Evolutionary conservation across 2,888 invertebrate genomes (phyloP).

Genomic region (Euplexia lucipara): DNA sequence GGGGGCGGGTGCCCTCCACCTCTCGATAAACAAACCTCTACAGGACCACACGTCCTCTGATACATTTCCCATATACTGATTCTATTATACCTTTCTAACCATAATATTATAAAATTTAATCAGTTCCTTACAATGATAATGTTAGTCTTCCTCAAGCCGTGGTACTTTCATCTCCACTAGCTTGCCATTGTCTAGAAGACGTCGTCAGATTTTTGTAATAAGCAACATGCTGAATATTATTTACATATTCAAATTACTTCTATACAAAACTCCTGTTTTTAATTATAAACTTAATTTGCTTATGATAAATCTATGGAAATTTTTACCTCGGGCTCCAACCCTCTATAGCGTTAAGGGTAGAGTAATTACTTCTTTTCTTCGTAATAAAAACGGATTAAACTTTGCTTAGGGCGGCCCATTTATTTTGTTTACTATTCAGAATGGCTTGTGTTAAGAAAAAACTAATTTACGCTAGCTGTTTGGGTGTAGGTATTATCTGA

Average conservation of each 20-base stretch:
- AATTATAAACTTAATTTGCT: conserved; percentile 91
- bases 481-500: conserved; percentile 79
- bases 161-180: conserved; percentile 21
- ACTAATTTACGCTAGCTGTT: conserved; percentile 86
- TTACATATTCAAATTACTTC: conserved; percentile 90
- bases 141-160: neutral
- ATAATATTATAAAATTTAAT: conserved; percentile 13
- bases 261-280: conserved; percentile 91
- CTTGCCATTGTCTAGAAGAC: conserved; percentile 58
- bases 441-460: conserved; percentile 86
- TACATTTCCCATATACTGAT: conserved; percentile 48
- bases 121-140: neutral
- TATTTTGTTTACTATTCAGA: conserved; percentile 90
- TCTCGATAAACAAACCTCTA: conserved; percentile 68
- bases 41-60: conserved; percentile 43
- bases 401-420: conserved; percentile 90
- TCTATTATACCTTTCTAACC: conserved; percentile 17
- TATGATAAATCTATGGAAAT: conserved; percentile 91
- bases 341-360: conserved; percentile 89
- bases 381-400: conserved; percentile 91
- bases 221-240: conserved; percentile 83
- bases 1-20: conserved; percentile 63
- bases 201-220: conserved; percentile 69
- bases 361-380: conserved; percentile 91
- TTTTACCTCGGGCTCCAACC: conserved; percentile 89